These are phyloP conservation scores for Aurelia coerulea DNA, from an alignment of 30 jellyfish, hydroid and myxozoan genomes.

Conservation along the genomic window DNA sequence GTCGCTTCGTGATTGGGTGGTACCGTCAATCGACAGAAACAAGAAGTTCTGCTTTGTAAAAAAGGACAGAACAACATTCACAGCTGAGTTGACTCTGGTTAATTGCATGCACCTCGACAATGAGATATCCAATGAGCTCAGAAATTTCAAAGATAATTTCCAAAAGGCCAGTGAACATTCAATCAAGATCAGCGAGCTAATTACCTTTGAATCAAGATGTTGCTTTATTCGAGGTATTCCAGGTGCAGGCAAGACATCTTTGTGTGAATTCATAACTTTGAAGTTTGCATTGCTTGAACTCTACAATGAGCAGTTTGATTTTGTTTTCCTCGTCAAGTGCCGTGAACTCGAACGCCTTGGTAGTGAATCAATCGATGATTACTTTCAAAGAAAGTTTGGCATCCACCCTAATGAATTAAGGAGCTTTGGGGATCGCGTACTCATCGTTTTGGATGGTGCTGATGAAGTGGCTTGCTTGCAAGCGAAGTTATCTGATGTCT, in stretches of 20 bases:
- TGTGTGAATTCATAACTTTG: not conserved
- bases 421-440: not conserved
- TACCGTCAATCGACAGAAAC: too few relatives aligned
- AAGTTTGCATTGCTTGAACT: not conserved
- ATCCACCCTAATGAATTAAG: not conserved
- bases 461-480: slow-evolving; percentile 5
- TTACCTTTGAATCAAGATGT: not conserved
- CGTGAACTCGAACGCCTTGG: not conserved
- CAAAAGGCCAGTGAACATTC: not conserved
- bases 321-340: not conserved
- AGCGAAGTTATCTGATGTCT: not conserved
- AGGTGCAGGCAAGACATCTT: slow-evolving; percentile 15
- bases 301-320: not conserved
- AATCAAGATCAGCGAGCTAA: not conserved
- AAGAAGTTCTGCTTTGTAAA: too few relatives aligned
- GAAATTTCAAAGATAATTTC: not conserved
- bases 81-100: too few relatives aligned
- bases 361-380: not conserved
- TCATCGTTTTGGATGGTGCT: slow-evolving; percentile 5
- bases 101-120: too few relatives aligned
- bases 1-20: too few relatives aligned
- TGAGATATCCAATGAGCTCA: not conserved
- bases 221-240: slow-evolving; percentile 25
- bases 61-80: too few relatives aligned
- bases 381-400: not conserved